Percentiles rank a stretch among this genome's conserved stretches.
Evolutionary conservation across 2,888 invertebrate genomes (phyloP).

Genomic region (Schizaphis graminum): DNA sequence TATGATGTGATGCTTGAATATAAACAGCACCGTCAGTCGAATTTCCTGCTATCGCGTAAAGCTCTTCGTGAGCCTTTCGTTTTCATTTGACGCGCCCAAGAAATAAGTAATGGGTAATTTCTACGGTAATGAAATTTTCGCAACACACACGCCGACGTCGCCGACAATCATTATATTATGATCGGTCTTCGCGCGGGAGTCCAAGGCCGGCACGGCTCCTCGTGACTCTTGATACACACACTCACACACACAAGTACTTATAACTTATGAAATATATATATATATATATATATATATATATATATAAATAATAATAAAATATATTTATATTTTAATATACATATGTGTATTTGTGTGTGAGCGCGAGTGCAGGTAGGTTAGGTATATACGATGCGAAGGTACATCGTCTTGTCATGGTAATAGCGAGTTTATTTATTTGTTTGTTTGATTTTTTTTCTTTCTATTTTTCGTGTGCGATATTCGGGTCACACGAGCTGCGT

Average conservation of each 20-base stretch:
- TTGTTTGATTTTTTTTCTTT: conserved; percentile 13
- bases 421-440: not conserved
- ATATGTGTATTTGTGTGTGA: not conserved
- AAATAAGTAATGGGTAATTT: conserved; percentile 19
- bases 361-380: not conserved
- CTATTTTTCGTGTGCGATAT: conserved; percentile 38
- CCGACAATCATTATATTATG: not conserved
- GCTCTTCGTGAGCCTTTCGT: not conserved
- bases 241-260: not conserved
- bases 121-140: conserved; percentile 53
- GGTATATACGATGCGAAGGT: conserved; percentile 5
- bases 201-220: conserved; percentile 57
- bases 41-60: not conserved
- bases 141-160: conserved; percentile 34
- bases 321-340: not conserved
- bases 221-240: conserved; percentile 40
- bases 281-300: not conserved
- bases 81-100: not conserved
- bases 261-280: not conserved
- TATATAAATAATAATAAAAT: conserved; percentile 17
- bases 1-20: not conserved
- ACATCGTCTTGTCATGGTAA: conserved; percentile 37
- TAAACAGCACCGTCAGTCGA: not conserved
- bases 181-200: conserved; percentile 32
- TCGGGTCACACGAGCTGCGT: conserved; percentile 54